Base-by-base conservation (phyloP, 2,797 vertebrate genomes). In the Neomorphus geoffroyi region DNA sequence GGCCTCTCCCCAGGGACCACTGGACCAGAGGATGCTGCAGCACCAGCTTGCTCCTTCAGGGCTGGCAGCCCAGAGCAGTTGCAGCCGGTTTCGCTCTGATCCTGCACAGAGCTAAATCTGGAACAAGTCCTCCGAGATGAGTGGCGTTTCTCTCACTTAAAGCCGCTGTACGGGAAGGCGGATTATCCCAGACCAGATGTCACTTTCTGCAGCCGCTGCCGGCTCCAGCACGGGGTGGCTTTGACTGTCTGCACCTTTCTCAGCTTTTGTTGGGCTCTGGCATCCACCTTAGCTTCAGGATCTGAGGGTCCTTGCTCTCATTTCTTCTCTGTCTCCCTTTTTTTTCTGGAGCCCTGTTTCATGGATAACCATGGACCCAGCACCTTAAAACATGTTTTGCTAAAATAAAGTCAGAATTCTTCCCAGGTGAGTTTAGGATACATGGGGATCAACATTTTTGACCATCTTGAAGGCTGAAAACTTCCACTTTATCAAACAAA, bases 171-270 rank as follows among this genome's bases (percentile, higher is more conserved):
- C 0, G 7, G 54, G 39, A 22, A 86, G 73, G 70, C 57, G 22
- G 94, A 95, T 96, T 96, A 96, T 94, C 85, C 87, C 85, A 27
- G 87, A 18, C 46, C 93, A 95, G 95, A 91, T 96, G 96, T 79
- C 89, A 21, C 67, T 93, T 88, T 90, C 80, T 32, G 62, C 80
- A 79, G 89, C 57, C 19, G 0, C 72, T 22, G 86, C 28, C 1
- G 3, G 39, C 33, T 53, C 57, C 17, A 1, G 41, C 58, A 1
- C 3, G 0, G 16, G 6, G 30, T 0, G 30, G 12, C 12, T 39
- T 14, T 11, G 43, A 13, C n/a, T 66, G 30, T 8, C 85, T 72
- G 82, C 85, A 57, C 57, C 74, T 87, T 70, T 17, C 64, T 32
- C 11, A 23, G 67, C 39, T 77, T 56, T 11, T 32, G 14, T 2